Evolutionary conservation across 2,113 vertebrate genomes (phyloP).

Genomic region (Ailurus styani): DNA sequence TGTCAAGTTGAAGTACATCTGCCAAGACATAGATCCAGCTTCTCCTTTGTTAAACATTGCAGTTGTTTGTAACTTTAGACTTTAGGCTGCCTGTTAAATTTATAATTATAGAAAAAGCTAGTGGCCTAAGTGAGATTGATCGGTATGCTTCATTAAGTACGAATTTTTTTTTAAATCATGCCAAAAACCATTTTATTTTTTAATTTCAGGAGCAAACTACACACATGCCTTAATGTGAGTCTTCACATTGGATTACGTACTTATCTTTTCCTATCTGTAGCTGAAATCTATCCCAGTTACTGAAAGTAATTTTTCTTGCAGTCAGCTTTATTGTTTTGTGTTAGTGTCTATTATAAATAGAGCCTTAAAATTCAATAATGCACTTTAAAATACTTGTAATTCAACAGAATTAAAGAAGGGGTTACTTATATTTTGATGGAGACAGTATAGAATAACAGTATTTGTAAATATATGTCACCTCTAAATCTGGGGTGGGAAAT

Average conservation of each 20-base stretch:
- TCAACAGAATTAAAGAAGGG: not conserved
- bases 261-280: not conserved
- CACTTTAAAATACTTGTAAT: constrained; percentile 51
- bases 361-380: constrained; percentile 53
- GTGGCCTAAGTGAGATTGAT: not conserved
- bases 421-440: not conserved
- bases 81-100: not conserved
- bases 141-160: not conserved
- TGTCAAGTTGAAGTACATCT: not conserved
- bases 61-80: not conserved
- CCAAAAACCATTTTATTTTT: not conserved
- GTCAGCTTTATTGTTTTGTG: not conserved
- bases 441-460: not conserved
- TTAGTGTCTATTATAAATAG: not conserved
- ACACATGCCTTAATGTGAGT: not conserved
- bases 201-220: not conserved
- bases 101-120: not conserved
- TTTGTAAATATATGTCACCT: not conserved
- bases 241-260: not conserved
- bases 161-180: not conserved
- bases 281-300: not conserved
- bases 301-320: not conserved
- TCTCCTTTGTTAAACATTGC: not conserved
- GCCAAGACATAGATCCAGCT: not conserved
- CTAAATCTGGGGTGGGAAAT: not conserved